phyloP scores from a whole-genome alignment of 2,113 vertebrate genomes.

The Acinonyx jubatus region DNA sequence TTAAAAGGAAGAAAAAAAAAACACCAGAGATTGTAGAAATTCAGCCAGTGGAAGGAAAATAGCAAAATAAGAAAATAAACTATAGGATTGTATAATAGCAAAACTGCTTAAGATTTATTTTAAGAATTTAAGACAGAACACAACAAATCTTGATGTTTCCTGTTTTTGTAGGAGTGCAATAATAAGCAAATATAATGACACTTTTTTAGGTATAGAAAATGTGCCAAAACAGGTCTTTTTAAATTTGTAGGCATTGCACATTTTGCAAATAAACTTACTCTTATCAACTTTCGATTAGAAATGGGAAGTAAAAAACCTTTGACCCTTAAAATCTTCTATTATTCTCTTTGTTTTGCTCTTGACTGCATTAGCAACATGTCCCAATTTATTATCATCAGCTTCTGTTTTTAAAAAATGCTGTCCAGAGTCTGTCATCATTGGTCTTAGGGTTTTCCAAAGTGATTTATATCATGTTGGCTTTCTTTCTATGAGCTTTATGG shows the following conservation, averaged over 20 bases:
- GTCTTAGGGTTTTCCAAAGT: constrained; percentile 39
- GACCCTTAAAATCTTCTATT: not conserved
- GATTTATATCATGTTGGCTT: not conserved
- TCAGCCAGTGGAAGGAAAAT: not conserved
- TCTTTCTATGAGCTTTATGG: not conserved
- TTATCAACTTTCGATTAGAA: not conserved
- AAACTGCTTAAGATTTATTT: not conserved
- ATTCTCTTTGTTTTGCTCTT: not conserved
- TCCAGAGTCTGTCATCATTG: not conserved
- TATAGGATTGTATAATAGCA: not conserved
- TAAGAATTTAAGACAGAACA: not conserved
- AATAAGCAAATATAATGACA: not conserved
- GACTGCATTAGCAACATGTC: not conserved
- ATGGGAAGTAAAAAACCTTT: not conserved
- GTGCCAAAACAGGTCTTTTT: not conserved
- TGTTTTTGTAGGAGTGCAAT: not conserved
- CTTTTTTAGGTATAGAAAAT: not conserved
- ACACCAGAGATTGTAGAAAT: not conserved
- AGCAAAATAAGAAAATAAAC: not conserved
- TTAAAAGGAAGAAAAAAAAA: not conserved
- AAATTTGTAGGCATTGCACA: not conserved
- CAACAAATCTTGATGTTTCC: not conserved
- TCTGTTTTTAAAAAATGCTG: not conserved
- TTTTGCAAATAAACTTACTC: not conserved
- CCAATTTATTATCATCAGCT: not conserved